Percentiles rank a stretch among this genome's conserved stretches.
Evolutionary conservation across 2,797 vertebrate species (phyloP).

Genomic region (Sebastes taczanowskii): DNA sequence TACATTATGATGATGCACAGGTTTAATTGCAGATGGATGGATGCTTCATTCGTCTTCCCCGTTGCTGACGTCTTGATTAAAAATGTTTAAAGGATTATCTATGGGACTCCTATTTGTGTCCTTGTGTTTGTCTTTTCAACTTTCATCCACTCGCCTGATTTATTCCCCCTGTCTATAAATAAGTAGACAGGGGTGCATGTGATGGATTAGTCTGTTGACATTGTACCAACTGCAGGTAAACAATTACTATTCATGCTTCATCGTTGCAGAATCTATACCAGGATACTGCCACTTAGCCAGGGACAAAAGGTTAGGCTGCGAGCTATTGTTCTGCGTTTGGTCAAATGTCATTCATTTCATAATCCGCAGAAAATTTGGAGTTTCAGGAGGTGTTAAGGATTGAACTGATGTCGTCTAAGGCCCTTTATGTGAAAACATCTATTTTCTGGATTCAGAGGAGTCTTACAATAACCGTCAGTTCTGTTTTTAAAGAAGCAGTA

Average conservation of each 20-base stretch:
- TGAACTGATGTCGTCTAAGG: not conserved
- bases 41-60: conserved; percentile 75
- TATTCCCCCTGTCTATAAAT: conserved; percentile 78
- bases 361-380: conserved; percentile 19
- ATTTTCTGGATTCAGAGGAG: not conserved
- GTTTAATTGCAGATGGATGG: conserved; percentile 79
- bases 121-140: conserved; percentile 80
- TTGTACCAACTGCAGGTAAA: conserved; percentile 80
- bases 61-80: conserved; percentile 79
- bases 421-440: not conserved
- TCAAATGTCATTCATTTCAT: conserved; percentile 67
- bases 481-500: not conserved
- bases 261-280: conserved; percentile 77
- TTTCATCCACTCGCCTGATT: conserved; percentile 77
- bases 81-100: conserved; percentile 77
- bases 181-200: conserved; percentile 71
- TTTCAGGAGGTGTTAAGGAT: not conserved
- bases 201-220: conserved; percentile 80
- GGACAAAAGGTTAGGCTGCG: conserved; percentile 73
- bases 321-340: conserved; percentile 70
- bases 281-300: conserved; percentile 76
- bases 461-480: conserved; percentile 5
- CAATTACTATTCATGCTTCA: conserved; percentile 81
- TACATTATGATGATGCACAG: conserved; percentile 79
- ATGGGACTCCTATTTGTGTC: conserved; percentile 73